Evolutionary conservation across 2,113 vertebrate species (phyloP).

Genomic region (Sigmodon hispidus): DNA sequence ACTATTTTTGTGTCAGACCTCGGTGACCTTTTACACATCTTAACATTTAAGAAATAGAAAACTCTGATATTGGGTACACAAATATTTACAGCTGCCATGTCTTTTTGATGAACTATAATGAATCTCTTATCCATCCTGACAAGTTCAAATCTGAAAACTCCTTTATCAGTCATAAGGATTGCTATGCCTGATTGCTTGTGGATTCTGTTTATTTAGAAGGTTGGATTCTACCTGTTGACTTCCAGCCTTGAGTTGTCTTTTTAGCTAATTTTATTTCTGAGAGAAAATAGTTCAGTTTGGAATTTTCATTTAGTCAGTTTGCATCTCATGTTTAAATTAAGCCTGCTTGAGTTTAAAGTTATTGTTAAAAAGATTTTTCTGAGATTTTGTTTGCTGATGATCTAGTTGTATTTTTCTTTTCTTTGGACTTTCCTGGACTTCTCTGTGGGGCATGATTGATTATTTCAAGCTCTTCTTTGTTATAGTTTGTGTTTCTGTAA

Average conservation of each 20-base stretch:
- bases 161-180: background rate
- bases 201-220: background rate
- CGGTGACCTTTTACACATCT: background rate
- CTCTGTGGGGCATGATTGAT: background rate
- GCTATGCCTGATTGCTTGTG: background rate
- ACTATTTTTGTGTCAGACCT: background rate
- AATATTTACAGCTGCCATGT: background rate
- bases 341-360: background rate
- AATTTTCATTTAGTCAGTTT: background rate
- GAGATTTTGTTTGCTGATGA: background rate
- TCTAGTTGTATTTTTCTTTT: background rate
- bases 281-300: background rate
- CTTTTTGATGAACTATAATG: background rate
- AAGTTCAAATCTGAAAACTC: background rate
- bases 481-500: background rate
- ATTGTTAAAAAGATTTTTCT: background rate
- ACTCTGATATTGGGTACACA: background rate
- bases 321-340: background rate
- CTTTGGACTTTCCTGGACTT: background rate
- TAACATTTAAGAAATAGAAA: background rate
- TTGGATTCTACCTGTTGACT: background rate
- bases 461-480: background rate
- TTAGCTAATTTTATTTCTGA: background rate
- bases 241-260: background rate
- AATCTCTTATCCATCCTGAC: background rate